phyloP scores from a whole-genome alignment of 2,888 invertebrate species.

The Iselma pallidipennis region DNA sequence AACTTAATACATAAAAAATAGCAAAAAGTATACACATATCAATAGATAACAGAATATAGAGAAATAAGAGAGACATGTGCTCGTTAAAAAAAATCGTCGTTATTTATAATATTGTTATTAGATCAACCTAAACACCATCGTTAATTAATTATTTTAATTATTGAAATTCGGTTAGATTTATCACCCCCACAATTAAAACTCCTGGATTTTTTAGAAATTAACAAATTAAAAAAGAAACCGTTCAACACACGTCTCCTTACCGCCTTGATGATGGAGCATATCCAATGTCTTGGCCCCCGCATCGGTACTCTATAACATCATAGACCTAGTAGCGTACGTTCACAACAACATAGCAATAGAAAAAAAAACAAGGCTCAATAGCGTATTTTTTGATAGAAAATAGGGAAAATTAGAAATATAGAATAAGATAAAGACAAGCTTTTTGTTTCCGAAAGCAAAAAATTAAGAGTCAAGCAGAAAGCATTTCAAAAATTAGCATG shows the following conservation, averaged over 20 bases:
- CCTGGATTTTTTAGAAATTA: too few relatives aligned
- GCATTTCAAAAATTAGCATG: slow-evolving; percentile 22
- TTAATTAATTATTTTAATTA: slow-evolving; percentile 10
- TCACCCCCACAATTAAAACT: background rate
- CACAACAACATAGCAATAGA: slow-evolving; percentile 34
- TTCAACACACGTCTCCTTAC: slow-evolving; percentile 64
- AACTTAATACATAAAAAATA: background rate
- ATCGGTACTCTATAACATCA: slow-evolving; percentile 83
- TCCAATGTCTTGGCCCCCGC: slow-evolving; percentile 88
- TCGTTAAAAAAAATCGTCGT: too few relatives aligned
- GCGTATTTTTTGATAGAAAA: too few relatives aligned
- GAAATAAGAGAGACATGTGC: background rate
- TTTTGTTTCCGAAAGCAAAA: too few relatives aligned
- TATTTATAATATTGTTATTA: slow-evolving; percentile 3
- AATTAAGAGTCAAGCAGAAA: slow-evolving; percentile 9
- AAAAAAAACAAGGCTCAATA: slow-evolving; percentile 23
- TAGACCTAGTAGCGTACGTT: slow-evolving; percentile 40
- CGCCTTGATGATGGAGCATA: slow-evolving; percentile 91
- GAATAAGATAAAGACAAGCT: background rate
- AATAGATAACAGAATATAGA: background rate
- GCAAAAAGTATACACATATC: background rate
- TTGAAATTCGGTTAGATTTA: background rate
- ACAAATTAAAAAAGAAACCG: slow-evolving; percentile 16
- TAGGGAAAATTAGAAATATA: background rate
- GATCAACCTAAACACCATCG: slow-evolving; percentile 1